These are phyloP conservation scores for Drosophila lutescens DNA, from an alignment of 2,888 invertebrate genomes.

Conservation along the genomic window DNA sequence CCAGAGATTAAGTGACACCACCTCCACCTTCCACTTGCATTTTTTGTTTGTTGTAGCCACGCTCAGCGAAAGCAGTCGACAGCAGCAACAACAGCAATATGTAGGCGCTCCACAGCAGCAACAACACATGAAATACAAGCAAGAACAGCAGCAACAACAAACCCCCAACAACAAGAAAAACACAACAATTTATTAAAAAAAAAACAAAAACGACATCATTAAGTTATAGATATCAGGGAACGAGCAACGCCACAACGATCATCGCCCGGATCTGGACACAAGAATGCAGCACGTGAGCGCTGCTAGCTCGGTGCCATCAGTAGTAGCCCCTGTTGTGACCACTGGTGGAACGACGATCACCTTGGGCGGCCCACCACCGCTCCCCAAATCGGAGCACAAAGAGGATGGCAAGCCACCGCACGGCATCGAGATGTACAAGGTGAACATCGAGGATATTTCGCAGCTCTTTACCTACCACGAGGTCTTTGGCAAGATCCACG, in stretches of 20 bases:
- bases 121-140: slow-evolving; percentile 52
- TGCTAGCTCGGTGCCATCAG: slow-evolving; percentile 72
- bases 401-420: slow-evolving; percentile 85
- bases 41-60: slow-evolving; percentile 69
- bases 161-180: slow-evolving; percentile 39
- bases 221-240: slow-evolving; percentile 4
- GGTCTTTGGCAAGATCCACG: slow-evolving; percentile 89
- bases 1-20: slow-evolving; percentile 49
- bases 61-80: slow-evolving; percentile 77
- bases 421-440: slow-evolving; percentile 90
- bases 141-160: slow-evolving; percentile 55
- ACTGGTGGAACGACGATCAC: slow-evolving; percentile 83
- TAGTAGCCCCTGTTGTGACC: slow-evolving; percentile 74
- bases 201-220: slow-evolving; percentile 9
- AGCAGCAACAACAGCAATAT: slow-evolving; percentile 67
- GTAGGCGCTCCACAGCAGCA: slow-evolving; percentile 60
- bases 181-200: slow-evolving; percentile 28
- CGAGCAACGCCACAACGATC: slow-evolving; percentile 19
- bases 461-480: slow-evolving; percentile 94
- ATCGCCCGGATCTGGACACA: slow-evolving; percentile 40
- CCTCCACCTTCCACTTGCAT: slow-evolving; percentile 65
- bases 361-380: slow-evolving; percentile 70
- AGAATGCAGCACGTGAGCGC: slow-evolving; percentile 82
- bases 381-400: slow-evolving; percentile 74
- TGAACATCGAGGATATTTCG: slow-evolving; percentile 92